A percentile compares a stretch with the other conserved stretches of the same genome.
phyloP scores from a whole-genome alignment of 2,113 vertebrate genomes.

The Actinemys pallida region DNA sequence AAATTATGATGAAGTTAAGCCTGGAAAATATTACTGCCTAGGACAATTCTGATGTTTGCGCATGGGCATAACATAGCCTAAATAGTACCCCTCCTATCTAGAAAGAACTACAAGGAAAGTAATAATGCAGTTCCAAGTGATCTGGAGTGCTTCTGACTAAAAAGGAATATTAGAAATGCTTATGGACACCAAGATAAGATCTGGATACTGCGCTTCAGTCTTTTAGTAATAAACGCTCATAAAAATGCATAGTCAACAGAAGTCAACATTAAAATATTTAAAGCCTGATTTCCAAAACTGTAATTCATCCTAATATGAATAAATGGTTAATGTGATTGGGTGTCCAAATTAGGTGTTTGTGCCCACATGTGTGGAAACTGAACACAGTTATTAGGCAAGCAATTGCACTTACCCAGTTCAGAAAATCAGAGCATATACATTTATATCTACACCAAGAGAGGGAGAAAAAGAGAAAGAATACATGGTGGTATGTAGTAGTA shows the following conservation, averaged over 20 bases:
- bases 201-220: not conserved
- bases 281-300: not conserved
- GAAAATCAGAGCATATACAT: not conserved
- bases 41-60: not conserved
- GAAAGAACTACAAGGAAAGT: not conserved
- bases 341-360: not conserved
- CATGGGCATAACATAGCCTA: not conserved
- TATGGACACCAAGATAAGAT: not conserved
- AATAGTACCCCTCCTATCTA: not conserved
- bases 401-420: not conserved
- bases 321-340: not conserved
- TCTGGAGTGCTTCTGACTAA: not conserved
- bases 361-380: not conserved
- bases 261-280: conserved; percentile 5
- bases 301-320: not conserved
- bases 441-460: not conserved
- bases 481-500: not conserved
- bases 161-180: not conserved
- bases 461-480: not conserved
- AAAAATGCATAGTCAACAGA: not conserved
- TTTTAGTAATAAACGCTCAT: not conserved
- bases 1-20: not conserved
- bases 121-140: not conserved
- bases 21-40: not conserved
- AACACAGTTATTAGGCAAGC: not conserved